Conservation (phyloP, 2,113 vertebrate species). For the Pterophyllum scalare region DNA sequence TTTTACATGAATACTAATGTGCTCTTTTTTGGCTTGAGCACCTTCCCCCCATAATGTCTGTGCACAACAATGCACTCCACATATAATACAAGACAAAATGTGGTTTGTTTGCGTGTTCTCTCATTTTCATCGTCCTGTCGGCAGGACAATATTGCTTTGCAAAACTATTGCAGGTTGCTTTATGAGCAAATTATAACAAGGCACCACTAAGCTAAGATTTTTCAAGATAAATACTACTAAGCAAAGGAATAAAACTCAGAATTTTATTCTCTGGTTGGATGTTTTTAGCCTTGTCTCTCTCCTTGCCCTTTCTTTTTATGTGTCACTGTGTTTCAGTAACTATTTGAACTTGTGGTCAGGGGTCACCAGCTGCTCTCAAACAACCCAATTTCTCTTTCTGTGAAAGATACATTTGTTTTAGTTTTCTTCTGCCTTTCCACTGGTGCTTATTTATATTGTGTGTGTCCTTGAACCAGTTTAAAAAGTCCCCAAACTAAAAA, state of each 20-base stretch:
- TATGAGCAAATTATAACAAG: no score
- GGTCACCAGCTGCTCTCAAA: slow-evolving; percentile 30
- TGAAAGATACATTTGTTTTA: slow-evolving; percentile 14
- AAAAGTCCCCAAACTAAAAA: neutral
- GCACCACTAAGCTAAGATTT: neutral
- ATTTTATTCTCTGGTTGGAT: neutral
- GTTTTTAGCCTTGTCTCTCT: neutral
- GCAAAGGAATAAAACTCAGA: neutral
- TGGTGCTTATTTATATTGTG: neutral
- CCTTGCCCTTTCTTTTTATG: neutral
- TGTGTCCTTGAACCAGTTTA: neutral
- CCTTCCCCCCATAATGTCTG: no score
- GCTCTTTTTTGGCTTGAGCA: no score
- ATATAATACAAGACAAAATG: no score
- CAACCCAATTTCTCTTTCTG: slow-evolving; percentile 4
- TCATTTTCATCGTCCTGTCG: neutral
- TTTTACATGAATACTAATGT: no score
- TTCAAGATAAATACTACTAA: neutral
- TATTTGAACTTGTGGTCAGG: slow-evolving; percentile 39
- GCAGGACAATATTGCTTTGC: no score
- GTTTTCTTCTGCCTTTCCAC: neutral
- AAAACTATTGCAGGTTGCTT: no score
- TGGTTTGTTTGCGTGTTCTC: neutral
- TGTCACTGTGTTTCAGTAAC: slow-evolving; percentile 42
- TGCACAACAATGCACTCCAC: no score